Evolutionary conservation across 2,888 invertebrate species (phyloP), one percentile per base, ranked within the genome.

Genomic region (Amphimallon solstitiale): DNA sequence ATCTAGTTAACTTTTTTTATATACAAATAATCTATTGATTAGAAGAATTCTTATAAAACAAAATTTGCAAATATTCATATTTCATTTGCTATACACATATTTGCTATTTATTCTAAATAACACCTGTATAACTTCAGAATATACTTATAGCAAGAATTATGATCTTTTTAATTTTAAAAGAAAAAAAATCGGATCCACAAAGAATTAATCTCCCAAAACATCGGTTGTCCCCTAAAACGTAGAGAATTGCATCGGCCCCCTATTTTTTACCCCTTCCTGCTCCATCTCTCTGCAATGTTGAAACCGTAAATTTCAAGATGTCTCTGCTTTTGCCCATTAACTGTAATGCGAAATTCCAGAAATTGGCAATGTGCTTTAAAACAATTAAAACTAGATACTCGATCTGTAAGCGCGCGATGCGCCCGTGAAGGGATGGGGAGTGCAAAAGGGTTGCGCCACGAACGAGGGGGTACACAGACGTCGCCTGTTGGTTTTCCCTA

Each of bases 281-380:
- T 12, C 17, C 29, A 12, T 7, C 49, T n/a, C 37, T n/a, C 52
- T 12, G 7, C 43, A 14, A 10, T 15, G 15, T 43, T 17, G 43
- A 21, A 15, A 43, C 43, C 56, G 56, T 59, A 59, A 59, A 59
- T 59, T 59, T 59, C 43, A 59, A 59, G 56, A 59, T 59, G 56
- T 59, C 56, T 59, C 56, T 59, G 56, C 43, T 12, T 59, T 29
- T 59, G 56, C 56, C 56, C 56, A 59, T 59, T 54, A 54, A 64
- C 29, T 29, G 64, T 64, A 64, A 64, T 64, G 43, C 64, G 64
- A 71, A 73, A 74, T 77, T 75, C 73, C 77, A 59, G 78, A 77
- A 78, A 78, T 78, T 77, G 78, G 77, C 78, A 78, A 78, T 78
- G 79, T 77, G 79, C 78, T 79, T 77, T 78, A 78, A 79, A 79